phyloP scores from a whole-genome alignment of 2,113 vertebrate genomes.

The Periophthalmodon schlosseri region DNA sequence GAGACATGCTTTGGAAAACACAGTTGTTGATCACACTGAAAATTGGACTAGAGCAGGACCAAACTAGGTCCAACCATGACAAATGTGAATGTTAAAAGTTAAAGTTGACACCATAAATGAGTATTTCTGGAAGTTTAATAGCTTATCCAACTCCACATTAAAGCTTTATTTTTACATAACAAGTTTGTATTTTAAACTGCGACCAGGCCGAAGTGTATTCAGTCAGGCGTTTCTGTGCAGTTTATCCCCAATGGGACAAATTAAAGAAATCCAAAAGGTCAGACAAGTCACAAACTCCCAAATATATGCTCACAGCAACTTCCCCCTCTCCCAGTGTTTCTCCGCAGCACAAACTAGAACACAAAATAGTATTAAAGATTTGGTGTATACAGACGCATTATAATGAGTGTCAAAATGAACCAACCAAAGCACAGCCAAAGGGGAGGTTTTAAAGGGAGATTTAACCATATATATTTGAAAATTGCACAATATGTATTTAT shows the following conservation, averaged over 20 bases:
- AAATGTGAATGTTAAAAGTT: background rate
- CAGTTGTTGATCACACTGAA: too few species aligned
- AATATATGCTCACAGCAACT: background rate
- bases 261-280: slow-evolving; percentile 11
- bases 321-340: background rate
- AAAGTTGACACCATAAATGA: background rate
- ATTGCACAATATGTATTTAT: background rate
- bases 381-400: background rate
- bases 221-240: background rate
- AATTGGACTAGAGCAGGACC: too few species aligned
- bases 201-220: background rate
- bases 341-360: background rate
- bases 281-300: background rate
- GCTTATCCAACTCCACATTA: background rate
- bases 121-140: background rate
- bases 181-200: background rate
- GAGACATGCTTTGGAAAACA: too few species aligned
- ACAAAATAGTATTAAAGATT: background rate
- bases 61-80: background rate
- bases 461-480: background rate
- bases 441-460: background rate
- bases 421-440: background rate
- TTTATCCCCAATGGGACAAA: slow-evolving; percentile 7
- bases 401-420: background rate
- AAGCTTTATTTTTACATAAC: background rate